phyloP scores from a whole-genome alignment of 2,797 vertebrate genomes.

The Xerus rutilus region DNA sequence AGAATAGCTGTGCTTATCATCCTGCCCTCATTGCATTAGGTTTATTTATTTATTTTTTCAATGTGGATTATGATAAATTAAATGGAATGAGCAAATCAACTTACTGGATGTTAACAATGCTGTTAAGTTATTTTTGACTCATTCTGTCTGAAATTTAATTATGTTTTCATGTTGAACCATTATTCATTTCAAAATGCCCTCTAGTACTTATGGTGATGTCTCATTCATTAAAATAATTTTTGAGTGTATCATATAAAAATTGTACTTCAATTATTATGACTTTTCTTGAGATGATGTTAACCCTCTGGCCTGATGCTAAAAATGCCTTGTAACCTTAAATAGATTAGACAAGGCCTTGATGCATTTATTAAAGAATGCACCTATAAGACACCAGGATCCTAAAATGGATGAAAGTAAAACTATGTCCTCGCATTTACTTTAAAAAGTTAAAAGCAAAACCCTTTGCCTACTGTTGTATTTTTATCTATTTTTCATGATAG shows the following conservation, averaged over 20 bases:
- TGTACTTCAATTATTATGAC: conserved; percentile 57
- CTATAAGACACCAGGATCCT: neutral
- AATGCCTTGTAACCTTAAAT: conserved; percentile 33
- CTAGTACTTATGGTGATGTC: conserved; percentile 40
- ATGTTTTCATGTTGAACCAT: conserved; percentile 49
- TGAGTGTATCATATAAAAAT: conserved; percentile 66
- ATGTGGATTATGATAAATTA: neutral
- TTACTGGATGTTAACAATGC: conserved; percentile 51
- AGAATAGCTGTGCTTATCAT: neutral
- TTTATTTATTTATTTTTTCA: conserved; percentile 52
- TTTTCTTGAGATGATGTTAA: neutral
- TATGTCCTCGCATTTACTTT: neutral
- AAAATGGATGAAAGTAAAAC: conserved; percentile 38
- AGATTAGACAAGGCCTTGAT: conserved; percentile 45
- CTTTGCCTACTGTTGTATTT: neutral
- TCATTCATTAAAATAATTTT: conserved; percentile 59
- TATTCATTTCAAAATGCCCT: conserved; percentile 65
- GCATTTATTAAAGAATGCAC: conserved; percentile 13
- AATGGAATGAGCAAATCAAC: conserved; percentile 49
- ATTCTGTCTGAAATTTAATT: conserved; percentile 65
- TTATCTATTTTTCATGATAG: conserved; percentile 1
- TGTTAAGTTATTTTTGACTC: conserved; percentile 58
- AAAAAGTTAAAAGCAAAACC: conserved; percentile 4
- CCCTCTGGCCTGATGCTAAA: conserved; percentile 35
- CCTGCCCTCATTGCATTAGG: neutral